Base-by-base conservation (phyloP, 1,140 invertebrate genomes). In the Melanaphis sacchari region DNA sequence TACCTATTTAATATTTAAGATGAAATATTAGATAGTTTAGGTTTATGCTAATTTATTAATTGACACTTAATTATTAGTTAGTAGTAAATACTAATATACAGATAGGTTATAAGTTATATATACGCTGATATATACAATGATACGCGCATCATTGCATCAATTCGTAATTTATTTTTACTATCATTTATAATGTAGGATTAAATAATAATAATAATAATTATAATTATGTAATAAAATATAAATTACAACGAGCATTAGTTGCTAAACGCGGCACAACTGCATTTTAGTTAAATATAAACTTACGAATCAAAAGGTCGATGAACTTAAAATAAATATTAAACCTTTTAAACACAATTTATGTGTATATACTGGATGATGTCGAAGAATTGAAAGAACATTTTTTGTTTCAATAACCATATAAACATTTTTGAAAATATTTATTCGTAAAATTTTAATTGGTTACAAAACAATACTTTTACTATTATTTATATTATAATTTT, bases 291-390 rank as follows among this genome's bases (percentile, higher is more conserved):
- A 82, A 82, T 84, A 41, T 84, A 41, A 31, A 85, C 26, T 3
- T 43, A 43, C 43, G 2, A 11, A n/a, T 87, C 11, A 87, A 46
- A 38, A n/a, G 88, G 88, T 89, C 88, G 11, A 89, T 38, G 88
- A 89, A 54, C 88, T 36, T 40, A 22, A 76, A 76, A 82, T 87
- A 89, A 89, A 89, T 49, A 89, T 54, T 54, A 89, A 89, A 89
- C 21, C 0, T 52, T 52, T 54, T 54, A 89, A 40, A 40, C 38
- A 38, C 9, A 89, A 89, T 52, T 52, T 89, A 52, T 38, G 1
- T 46, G 46, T 49, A n/a, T 87, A 87, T 88, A 76, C 59, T 76
- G 59, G 59, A 15, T 76, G 59, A 76, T 76, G 21, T 76, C 4
- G 2, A 21, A 49, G 15, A 15, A n/a, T n/a, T n/a, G n/a, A n/a